These are phyloP conservation scores for Uromys caudimaculatus DNA, from an alignment of 2,797 vertebrate genomes.

Conservation along the genomic window DNA sequence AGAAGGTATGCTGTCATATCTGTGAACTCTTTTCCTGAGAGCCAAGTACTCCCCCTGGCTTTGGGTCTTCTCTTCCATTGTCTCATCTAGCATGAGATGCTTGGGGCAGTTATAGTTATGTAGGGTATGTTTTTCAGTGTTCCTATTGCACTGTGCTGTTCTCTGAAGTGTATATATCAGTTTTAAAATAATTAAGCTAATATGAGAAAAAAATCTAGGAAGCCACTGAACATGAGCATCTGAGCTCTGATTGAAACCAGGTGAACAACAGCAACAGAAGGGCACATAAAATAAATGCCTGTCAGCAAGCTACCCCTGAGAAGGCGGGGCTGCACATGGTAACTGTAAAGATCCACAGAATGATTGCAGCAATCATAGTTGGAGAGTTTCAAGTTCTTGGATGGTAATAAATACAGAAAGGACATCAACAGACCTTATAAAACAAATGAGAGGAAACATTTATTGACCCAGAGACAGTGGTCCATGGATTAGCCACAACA, in stretches of 20 bases:
- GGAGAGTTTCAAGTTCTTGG: neutral
- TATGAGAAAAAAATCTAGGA: neutral
- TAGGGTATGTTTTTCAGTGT: neutral
- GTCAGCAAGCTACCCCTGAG: neutral
- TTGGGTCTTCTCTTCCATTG: neutral
- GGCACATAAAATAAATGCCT: neutral
- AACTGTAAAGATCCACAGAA: neutral
- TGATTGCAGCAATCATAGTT: neutral
- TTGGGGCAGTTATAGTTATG: neutral
- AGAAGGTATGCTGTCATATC: no score
- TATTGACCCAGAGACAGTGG: neutral
- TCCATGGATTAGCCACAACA: neutral
- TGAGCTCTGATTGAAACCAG: neutral
- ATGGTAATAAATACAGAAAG: neutral
- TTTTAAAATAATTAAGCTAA: conserved; percentile 13
- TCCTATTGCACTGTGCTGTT: neutral
- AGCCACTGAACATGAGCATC: neutral
- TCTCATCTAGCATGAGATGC: neutral
- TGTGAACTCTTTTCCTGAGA: neutral
- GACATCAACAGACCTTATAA: neutral
- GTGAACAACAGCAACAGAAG: neutral
- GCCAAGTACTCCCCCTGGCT: neutral
- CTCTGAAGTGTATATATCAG: neutral
- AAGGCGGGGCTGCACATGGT: neutral
- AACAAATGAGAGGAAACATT: neutral